A percentile compares a stretch with the other conserved stretches of the same genome.
These are phyloP conservation scores for Chromobotia macracanthus DNA, from an alignment of 2,797 vertebrate species.

Conservation along the genomic window DNA sequence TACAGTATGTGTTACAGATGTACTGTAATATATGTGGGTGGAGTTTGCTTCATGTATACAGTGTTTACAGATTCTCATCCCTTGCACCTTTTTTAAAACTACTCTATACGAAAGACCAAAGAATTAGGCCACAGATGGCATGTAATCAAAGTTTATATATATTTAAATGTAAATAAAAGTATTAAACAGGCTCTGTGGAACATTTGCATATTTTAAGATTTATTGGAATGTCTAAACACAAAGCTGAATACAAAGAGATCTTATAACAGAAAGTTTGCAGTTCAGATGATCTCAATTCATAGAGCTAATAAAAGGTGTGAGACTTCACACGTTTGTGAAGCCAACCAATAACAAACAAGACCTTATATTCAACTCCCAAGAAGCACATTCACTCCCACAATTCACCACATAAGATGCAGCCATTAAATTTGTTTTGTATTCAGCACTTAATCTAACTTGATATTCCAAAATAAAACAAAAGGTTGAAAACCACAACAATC, in stretches of 20 bases:
- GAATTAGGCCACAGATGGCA: not conserved
- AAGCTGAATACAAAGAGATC: not conserved
- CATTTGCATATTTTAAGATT: slow-evolving; percentile 9
- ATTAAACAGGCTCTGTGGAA: not conserved
- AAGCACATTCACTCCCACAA: not conserved
- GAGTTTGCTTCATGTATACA: too few relatives aligned
- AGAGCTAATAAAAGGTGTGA: not conserved
- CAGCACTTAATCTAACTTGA: not conserved
- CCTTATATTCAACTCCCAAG: not conserved
- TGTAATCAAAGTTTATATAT: not conserved
- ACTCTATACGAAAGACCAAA: too few relatives aligned
- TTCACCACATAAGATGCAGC: not conserved
- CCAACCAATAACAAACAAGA: not conserved
- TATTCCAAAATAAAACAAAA: slow-evolving; percentile 34
- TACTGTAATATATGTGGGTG: too few relatives aligned
- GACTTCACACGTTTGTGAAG: too few relatives aligned
- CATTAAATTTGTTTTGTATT: slow-evolving; percentile 1
- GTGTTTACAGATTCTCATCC: too few relatives aligned
- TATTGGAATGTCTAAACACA: not conserved
- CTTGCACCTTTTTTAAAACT: too few relatives aligned
- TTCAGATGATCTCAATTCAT: not conserved
- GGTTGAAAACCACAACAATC: not conserved
- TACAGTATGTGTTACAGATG: too few relatives aligned
- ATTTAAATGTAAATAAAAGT: not conserved
- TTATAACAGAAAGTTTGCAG: not conserved